Conservation (phyloP, 2,888 invertebrate species). For the Leptopilina drosophilae region DNA sequence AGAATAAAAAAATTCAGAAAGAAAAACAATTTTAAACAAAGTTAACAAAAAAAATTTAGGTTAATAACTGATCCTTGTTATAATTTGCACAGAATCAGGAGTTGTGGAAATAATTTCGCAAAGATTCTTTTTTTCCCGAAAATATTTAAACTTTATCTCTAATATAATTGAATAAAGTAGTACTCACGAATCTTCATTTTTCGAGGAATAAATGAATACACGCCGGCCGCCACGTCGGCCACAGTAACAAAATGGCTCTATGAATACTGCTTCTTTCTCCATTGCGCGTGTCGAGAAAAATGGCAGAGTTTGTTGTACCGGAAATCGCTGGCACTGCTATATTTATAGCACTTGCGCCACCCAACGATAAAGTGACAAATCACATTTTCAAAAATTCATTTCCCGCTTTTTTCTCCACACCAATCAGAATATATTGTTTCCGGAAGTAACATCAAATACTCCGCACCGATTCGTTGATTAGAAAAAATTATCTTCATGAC, state of each 20-base stretch:
- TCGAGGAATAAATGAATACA: constrained; percentile 51
- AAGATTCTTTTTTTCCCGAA: not conserved
- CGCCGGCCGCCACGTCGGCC: constrained; percentile 73
- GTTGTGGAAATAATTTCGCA: not conserved
- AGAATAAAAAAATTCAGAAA: not conserved
- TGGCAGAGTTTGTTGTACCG: constrained; percentile 63
- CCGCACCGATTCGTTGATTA: too few species aligned
- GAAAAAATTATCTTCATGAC: too few species aligned
- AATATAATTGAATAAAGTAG: constrained; percentile 30
- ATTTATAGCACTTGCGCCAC: not conserved
- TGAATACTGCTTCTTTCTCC: constrained; percentile 53
- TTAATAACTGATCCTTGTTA: constrained; percentile 9
- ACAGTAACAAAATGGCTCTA: constrained; percentile 71
- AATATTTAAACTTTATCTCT: not conserved
- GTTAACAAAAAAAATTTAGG: not conserved
- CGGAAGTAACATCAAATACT: not conserved
- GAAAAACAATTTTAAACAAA: not conserved
- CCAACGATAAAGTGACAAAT: not conserved
- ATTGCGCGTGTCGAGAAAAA: constrained; percentile 73
- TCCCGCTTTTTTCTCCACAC: constrained; percentile 27
- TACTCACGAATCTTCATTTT: constrained; percentile 69
- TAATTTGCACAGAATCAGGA: not conserved
- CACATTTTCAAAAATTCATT: not conserved
- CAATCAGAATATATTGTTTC: not conserved
- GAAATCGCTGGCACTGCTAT: constrained; percentile 58